Base-by-base conservation (phyloP, 2,113 vertebrate genomes). In the Ursus arctos region DNA sequence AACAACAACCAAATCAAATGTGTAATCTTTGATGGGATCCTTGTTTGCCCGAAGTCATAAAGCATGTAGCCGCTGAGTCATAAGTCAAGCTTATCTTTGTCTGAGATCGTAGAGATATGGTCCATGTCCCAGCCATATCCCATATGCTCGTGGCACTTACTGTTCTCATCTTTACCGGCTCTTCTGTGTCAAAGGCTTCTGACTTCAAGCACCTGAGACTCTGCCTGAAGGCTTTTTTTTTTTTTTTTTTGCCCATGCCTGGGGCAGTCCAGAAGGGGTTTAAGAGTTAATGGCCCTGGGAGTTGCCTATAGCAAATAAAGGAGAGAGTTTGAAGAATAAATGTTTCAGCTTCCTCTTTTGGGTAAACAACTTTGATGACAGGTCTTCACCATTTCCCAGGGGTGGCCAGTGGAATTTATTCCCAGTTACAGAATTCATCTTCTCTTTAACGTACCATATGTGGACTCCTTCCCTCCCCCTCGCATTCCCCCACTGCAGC, bases 391-490 rank as follows among this genome's bases (percentile, higher is more conserved):
- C 18, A 51, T 65, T 87, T 80, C 55, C 26, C 55, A 65, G 9
- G 69, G 59, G 12, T 36, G 65, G 13, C 28, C 21, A 40, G 49
- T 40, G 28, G 85, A 33, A 69, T 88, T 21, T 24, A 63, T 33
- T 80, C 36, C 33, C 47, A 31, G 28, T 49, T n/a, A 77, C 19
- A 18, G 51, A 49, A 53, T 43, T 57, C 36, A 22, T 18, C 15
- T 76, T 96, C 22, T 81, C 40, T 1, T 51, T 16, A 79, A 24
- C 4, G 7, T 22, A 15, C 22, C 40, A 13, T 31, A 18, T 16
- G 0, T 36, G 40, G 26, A 24, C 16, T 33, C 18, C 74, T 76
- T 49, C 13, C 28, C 1, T 7, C 9, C 5, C 69, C 3, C 0
- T 43, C 67, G 72, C 53, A 36, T 24, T 40, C 72, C 21, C 49